phyloP scores from a whole-genome alignment of 1,140 invertebrate species.

The Delia radicum region DNA sequence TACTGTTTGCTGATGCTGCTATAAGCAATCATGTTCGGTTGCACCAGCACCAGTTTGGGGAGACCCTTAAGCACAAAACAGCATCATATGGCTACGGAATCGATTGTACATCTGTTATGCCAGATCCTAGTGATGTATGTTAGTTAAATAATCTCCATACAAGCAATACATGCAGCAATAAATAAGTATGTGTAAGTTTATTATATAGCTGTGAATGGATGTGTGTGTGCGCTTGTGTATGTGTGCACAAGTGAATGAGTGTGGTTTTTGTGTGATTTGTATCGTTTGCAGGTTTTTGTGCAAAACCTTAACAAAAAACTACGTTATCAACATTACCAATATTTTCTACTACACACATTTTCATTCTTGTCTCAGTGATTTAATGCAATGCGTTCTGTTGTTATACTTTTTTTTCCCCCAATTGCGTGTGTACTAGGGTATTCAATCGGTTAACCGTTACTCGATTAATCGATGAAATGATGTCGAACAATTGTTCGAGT shows the following conservation, averaged over 20 bases:
- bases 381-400: neutral
- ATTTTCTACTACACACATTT: neutral
- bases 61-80: slow-evolving; percentile 1
- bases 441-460: too few relatives aligned
- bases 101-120: neutral
- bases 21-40: neutral
- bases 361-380: slow-evolving; percentile 16
- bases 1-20: neutral
- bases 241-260: slow-evolving; percentile 2
- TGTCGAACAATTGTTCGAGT: too few relatives aligned
- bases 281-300: slow-evolving; percentile 14
- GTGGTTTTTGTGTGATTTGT: slow-evolving; percentile 18
- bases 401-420: neutral
- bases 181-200: neutral
- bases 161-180: too few relatives aligned
- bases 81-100: neutral
- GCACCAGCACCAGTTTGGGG: slow-evolving; percentile 2
- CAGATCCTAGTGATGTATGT: neutral
- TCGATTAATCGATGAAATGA: too few relatives aligned
- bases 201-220: neutral
- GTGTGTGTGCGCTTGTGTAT: neutral
- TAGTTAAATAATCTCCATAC: neutral
- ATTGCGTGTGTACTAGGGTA: slow-evolving; percentile 3
- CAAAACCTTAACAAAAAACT: neutral
- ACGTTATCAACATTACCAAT: neutral